These are phyloP conservation scores for Macrobrachium rosenbergii DNA, from an alignment of 1,140 invertebrate genomes.

Conservation along the genomic window DNA sequence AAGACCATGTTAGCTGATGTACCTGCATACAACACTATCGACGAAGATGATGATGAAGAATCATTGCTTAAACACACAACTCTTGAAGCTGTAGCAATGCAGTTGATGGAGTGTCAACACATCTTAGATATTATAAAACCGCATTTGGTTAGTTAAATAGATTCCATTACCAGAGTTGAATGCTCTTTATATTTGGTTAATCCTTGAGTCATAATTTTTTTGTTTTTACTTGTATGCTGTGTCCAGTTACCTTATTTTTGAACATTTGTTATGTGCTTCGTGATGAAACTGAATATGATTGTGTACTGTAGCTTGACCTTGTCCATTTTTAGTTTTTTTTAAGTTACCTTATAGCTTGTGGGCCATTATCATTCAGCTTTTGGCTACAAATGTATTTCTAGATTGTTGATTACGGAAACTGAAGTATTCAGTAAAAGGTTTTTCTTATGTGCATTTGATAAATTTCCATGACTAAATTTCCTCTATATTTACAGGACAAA, in stretches of 20 bases:
- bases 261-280: no score
- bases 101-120: slow-evolving; percentile 56
- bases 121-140: slow-evolving; percentile 43
- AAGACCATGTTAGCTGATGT: no score
- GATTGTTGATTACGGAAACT: no score
- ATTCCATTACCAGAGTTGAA: background rate
- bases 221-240: background rate
- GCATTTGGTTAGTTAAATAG: slow-evolving; percentile 31
- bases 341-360: no score
- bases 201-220: background rate
- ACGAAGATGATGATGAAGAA: slow-evolving; percentile 32
- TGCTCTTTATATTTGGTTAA: background rate
- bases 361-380: no score
- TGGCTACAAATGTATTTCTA: no score
- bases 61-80: slow-evolving; percentile 40
- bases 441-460: no score
- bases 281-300: no score
- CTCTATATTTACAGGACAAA: slow-evolving; percentile 38
- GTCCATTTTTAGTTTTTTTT: no score
- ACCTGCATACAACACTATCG: background rate
- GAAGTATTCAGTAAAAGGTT: no score
- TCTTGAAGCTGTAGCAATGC: slow-evolving; percentile 39
- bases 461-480: background rate
- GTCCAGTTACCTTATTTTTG: background rate
- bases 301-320: no score